Conservation (phyloP, 2,888 invertebrate species). For the Lasioglossum pauxillum region DNA sequence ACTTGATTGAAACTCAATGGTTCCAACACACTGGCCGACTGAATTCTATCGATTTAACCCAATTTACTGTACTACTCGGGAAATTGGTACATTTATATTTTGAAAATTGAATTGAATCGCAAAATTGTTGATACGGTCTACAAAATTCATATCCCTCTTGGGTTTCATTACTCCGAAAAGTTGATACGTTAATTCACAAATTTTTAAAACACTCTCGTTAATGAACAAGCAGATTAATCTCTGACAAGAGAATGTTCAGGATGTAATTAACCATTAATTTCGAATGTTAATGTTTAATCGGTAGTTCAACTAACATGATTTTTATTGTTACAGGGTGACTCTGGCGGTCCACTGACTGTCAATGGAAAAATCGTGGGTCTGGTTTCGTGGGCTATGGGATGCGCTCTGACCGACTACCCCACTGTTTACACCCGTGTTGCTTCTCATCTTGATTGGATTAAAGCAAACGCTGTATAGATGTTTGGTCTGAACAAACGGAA, state of each 20-base stretch:
- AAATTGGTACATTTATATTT: not conserved
- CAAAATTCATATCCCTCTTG: not conserved
- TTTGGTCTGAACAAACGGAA: not conserved
- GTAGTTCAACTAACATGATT: not conserved
- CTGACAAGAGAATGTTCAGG: not conserved
- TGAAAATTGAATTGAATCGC: not conserved
- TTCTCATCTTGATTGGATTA: conserved; percentile 66
- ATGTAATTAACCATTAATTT: not conserved
- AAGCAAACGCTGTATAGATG: conserved; percentile 45
- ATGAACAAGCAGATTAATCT: no score
- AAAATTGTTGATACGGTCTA: not conserved
- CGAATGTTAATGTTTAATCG: not conserved
- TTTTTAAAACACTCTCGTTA: no score
- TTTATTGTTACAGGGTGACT: conserved; percentile 74
- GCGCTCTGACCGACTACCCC: conserved; percentile 73
- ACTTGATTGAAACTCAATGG: not conserved
- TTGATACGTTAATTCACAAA: no score
- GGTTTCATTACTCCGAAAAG: not conserved
- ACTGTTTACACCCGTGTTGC: conserved; percentile 77
- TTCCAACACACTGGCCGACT: not conserved
- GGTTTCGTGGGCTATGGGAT: conserved; percentile 78
- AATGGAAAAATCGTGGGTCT: conserved; percentile 75
- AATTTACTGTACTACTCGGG: not conserved
- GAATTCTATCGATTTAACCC: not conserved
- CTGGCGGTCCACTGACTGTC: conserved; percentile 79